Percentiles rank a stretch among this genome's conserved stretches.
Conservation (phyloP, 2,797 vertebrate species). For the Cheirogaleus major region DNA sequence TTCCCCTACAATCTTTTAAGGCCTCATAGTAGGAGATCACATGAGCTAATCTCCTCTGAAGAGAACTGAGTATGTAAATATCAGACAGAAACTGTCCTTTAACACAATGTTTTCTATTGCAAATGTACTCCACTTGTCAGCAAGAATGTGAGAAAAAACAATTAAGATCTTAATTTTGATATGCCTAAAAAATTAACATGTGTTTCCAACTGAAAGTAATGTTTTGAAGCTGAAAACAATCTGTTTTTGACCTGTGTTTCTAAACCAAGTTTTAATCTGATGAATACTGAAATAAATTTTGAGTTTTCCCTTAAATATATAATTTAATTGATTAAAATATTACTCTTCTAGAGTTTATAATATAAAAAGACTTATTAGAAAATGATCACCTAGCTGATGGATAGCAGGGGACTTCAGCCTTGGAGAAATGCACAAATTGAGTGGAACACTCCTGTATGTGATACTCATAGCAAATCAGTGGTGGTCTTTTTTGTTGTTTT, state of each 20-base stretch:
- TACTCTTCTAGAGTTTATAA: neutral
- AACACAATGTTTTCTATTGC: neutral
- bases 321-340: slow-evolving; percentile 43
- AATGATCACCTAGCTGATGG: neutral
- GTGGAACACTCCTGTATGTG: neutral
- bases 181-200: slow-evolving; percentile 7
- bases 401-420: neutral
- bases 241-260: neutral
- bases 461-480: neutral
- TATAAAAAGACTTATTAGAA: neutral
- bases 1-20: neutral
- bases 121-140: neutral
- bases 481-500: neutral
- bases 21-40: neutral
- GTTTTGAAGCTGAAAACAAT: neutral
- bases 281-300: slow-evolving; percentile 56
- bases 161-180: neutral
- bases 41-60: neutral
- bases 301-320: slow-evolving; percentile 31
- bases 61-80: neutral
- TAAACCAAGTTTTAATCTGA: neutral
- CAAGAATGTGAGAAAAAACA: neutral
- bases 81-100: neutral
- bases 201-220: slow-evolving; percentile 39
- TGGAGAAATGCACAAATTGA: neutral